phyloP scores from a whole-genome alignment of 2,888 invertebrate genomes.

The Rhimphoctona megacephalus region DNA sequence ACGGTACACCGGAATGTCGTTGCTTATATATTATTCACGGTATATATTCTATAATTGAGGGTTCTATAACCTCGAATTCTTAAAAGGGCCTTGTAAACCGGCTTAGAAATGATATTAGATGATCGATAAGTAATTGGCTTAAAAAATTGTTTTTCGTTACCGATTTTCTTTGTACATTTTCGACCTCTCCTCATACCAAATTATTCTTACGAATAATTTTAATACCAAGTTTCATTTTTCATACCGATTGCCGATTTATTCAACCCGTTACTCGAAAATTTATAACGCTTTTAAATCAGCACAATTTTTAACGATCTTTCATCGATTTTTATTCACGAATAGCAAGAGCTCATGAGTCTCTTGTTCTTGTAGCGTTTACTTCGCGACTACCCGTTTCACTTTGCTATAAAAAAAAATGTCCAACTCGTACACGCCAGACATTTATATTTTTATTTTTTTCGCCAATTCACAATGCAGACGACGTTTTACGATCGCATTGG shows the following conservation, averaged over 20 bases:
- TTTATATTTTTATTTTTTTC: constrained; percentile 35
- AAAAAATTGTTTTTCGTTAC: background rate
- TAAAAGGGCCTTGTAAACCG: constrained; percentile 13
- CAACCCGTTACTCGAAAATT: background rate
- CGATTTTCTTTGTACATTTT: background rate
- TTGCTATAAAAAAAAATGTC: constrained; percentile 15
- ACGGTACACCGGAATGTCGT: constrained; percentile 47
- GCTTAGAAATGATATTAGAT: constrained; percentile 1
- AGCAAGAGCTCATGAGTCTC: background rate
- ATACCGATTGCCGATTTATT: background rate
- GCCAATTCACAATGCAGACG: constrained; percentile 55
- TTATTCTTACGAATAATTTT: background rate
- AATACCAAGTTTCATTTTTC: background rate
- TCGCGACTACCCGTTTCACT: constrained; percentile 36
- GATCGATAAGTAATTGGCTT: background rate
- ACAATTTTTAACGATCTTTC: background rate
- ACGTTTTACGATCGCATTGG: constrained; percentile 42
- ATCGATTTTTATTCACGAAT: constrained; percentile 5
- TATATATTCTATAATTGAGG: constrained; percentile 22
- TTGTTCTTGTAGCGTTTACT: constrained; percentile 36
- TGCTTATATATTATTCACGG: constrained; percentile 35
- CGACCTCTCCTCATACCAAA: background rate
- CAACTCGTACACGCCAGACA: constrained; percentile 19
- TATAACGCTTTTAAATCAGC: background rate
- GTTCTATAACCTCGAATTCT: constrained; percentile 11